Evolutionary conservation across 2,888 invertebrate genomes (phyloP).

Genomic region (Leptogaster cylindrica): DNA sequence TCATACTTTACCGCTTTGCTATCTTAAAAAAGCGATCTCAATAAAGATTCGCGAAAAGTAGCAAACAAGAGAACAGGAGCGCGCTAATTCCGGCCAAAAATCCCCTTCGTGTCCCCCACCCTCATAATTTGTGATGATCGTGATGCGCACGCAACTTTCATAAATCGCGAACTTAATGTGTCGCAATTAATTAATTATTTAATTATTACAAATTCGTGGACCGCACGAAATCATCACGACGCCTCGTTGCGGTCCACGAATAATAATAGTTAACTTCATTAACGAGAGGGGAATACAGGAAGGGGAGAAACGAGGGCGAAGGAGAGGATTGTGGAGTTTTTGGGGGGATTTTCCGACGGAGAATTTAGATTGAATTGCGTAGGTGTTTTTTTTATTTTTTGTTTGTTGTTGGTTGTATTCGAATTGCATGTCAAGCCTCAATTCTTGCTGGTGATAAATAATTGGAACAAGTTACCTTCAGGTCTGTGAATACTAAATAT

Average conservation of each 20-base stretch:
- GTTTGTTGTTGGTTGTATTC: neutral
- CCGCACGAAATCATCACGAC: conserved; percentile 37
- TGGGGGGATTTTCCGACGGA: neutral
- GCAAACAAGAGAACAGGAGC: neutral
- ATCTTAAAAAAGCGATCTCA: conserved; percentile 26
- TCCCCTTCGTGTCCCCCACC: neutral
- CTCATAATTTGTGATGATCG: too few relatives aligned
- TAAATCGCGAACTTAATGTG: conserved; percentile 40
- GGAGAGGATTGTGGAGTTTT: conserved; percentile 12
- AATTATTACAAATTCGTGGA: conserved; percentile 44
- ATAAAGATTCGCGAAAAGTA: conserved; percentile 6
- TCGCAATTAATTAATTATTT: conserved; percentile 44
- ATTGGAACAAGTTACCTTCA: conserved; percentile 12
- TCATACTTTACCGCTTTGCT: conserved; percentile 15
- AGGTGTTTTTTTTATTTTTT: neutral
- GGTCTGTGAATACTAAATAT: neutral
- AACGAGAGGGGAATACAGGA: conserved; percentile 15
- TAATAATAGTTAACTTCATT: conserved; percentile 40
- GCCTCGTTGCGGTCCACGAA: conserved; percentile 24
- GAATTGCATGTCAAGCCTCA: conserved; percentile 22
- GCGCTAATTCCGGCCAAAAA: neutral
- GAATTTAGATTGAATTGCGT: neutral
- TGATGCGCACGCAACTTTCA: conserved; percentile 42
- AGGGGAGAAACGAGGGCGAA: neutral
- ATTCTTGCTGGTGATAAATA: conserved; percentile 31